A percentile compares a stretch with the other conserved stretches of the same genome.
phyloP scores from a whole-genome alignment of 2,113 vertebrate genomes.

The Pangasianodon hypophthalmus region DNA sequence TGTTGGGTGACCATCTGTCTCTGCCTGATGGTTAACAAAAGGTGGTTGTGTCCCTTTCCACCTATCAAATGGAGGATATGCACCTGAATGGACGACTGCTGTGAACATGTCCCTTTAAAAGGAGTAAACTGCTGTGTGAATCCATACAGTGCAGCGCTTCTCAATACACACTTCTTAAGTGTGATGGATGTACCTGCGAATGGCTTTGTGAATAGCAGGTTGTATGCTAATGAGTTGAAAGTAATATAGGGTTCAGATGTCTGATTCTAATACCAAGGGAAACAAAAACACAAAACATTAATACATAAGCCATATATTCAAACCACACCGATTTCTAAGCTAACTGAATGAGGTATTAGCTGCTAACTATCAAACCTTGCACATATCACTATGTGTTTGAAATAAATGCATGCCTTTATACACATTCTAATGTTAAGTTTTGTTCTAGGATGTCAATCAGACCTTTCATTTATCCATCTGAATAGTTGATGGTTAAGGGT shows the following conservation, averaged over 20 bases:
- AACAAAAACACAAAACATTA: neutral
- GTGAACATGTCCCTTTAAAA: conserved; percentile 18
- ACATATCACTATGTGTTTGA: too few relatives aligned
- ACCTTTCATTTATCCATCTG: neutral
- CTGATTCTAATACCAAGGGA: neutral
- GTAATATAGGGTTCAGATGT: neutral
- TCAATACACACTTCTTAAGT: conserved; percentile 16
- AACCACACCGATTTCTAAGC: neutral
- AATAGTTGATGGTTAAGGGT: too few relatives aligned
- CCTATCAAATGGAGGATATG: conserved; percentile 46
- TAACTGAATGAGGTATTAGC: neutral
- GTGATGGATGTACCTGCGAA: neutral
- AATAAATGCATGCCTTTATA: neutral
- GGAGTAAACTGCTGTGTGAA: neutral
- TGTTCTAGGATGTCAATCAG: neutral
- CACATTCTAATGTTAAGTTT: neutral
- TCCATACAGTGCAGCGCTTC: conserved; percentile 22
- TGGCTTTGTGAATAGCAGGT: conserved; percentile 10
- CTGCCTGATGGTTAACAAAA: conserved; percentile 63
- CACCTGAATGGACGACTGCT: conserved; percentile 39
- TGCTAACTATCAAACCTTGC: neutral
- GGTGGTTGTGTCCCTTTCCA: conserved; percentile 65
- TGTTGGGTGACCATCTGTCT: conserved; percentile 68
- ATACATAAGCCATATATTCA: neutral
- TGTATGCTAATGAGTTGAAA: conserved; percentile 38